These are phyloP conservation scores for Pan troglodytes DNA, from an alignment of 2,113 vertebrate species.

Conservation along the genomic window DNA sequence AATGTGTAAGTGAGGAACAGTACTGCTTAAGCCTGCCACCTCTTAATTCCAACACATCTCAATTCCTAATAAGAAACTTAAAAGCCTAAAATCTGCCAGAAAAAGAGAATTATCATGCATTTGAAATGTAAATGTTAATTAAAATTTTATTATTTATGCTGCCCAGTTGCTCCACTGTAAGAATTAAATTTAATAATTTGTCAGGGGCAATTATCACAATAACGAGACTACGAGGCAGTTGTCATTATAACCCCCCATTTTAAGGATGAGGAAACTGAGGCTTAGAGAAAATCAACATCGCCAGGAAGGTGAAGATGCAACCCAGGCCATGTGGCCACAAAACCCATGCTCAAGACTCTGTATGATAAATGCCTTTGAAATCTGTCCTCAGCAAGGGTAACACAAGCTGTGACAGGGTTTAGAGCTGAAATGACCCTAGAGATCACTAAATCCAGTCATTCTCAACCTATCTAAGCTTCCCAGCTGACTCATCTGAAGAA, in stretches of 20 bases:
- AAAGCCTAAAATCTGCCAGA: not conserved
- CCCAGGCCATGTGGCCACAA: not conserved
- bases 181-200: not conserved
- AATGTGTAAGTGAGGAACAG: not conserved
- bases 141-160: not conserved
- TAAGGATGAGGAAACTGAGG: not conserved
- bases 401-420: not conserved
- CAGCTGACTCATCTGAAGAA: not conserved
- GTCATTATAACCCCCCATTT: not conserved
- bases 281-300: not conserved
- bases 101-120: not conserved
- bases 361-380: not conserved
- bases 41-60: not conserved
- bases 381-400: not conserved
- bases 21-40: not conserved
- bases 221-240: not conserved
- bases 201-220: not conserved
- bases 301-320: not conserved
- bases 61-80: not conserved
- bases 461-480: not conserved
- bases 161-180: not conserved
- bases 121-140: conserved; percentile 11
- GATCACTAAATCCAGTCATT: not conserved
- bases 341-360: not conserved
- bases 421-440: not conserved